phyloP scores from a whole-genome alignment of 2,113 vertebrate genomes.

The Vimba vimba region DNA sequence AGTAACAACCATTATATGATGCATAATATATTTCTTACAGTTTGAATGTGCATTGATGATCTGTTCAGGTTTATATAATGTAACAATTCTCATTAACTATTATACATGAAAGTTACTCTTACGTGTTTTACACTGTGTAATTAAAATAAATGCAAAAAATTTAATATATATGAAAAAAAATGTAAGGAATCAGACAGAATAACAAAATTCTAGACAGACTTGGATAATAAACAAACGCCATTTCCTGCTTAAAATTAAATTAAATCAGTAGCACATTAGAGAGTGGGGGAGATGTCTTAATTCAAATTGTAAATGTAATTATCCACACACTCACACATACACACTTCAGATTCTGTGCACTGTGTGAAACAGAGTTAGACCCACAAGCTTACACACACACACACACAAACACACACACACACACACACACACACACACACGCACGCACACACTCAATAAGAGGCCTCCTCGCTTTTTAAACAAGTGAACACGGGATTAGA shows the following conservation, averaged over 20 bases:
- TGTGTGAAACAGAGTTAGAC: slow-evolving; percentile 31
- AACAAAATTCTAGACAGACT: neutral
- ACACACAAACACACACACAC: slow-evolving; percentile 42
- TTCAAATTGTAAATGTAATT: slow-evolving; percentile 35
- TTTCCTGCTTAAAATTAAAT: slow-evolving; percentile 30
- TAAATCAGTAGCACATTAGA: slow-evolving; percentile 3
- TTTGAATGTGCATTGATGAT: neutral
- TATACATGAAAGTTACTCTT: neutral
- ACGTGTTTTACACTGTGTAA: neutral
- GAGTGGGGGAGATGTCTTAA: slow-evolving; percentile 28
- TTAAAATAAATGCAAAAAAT: neutral
- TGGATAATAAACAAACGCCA: neutral
- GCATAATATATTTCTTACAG: too few relatives aligned
- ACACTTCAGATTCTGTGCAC: slow-evolving; percentile 26
- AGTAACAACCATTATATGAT: too few relatives aligned
- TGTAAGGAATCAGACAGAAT: neutral
- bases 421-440: slow-evolving; percentile 35
- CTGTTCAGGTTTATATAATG: neutral
- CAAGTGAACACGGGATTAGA: slow-evolving; percentile 59
- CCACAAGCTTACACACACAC: slow-evolving; percentile 37
- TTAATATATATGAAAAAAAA: neutral
- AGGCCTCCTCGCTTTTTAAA: slow-evolving; percentile 45
- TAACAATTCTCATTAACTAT: neutral
- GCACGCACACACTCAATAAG: slow-evolving; percentile 21
- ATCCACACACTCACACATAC: slow-evolving; percentile 33